Evolutionary conservation across 2,888 invertebrate species (phyloP), one percentile per base, ranked within the genome.

Genomic region (Drosophila glabriapex): DNA sequence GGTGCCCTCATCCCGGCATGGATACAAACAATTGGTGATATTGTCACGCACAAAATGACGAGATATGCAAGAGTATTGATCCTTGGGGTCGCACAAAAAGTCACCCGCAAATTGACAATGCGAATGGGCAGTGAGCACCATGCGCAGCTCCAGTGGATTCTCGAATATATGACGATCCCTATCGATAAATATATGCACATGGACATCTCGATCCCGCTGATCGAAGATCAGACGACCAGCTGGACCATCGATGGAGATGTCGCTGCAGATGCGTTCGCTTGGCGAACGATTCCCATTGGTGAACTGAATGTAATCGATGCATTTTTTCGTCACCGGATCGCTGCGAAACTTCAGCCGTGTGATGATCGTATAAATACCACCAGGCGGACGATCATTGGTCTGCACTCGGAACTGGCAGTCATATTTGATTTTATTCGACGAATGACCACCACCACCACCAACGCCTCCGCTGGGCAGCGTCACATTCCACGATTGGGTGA

Each of bases 221-320:
- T 93, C 92, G 37, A 92, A 92, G 41, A 92, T 90, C 31, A 93
- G 59, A 5, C 92, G 87, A 0, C 89, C 91, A 0, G 90, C 83
- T 0, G 91, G 91, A 0, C 92, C 93, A 71, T 93, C 91, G 4
- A 91, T 91, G 1, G 91, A 89, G 2, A 93, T 92, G 31, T 92
- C 92, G 52, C 78, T 87, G 76, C 93, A 93, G 28, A 92, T 90
- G 7, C 82, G 91, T 46, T 91, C 90, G 67, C 92, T 92, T 3
- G 92, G 92, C 56, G 92, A 85, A 9, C 91, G 91, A 74, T 91
- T 91, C 1, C 93, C 92, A 19, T 85, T 85, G 3, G 83, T 83
- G 35, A 93, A 93, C 59, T 92, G 91, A 61, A 93, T 92, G 19
- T 90, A 93, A 59, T 93, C 93, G 25, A 91, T 81, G 73, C 93